Evolutionary conservation across 2,888 invertebrate species (phyloP).

Genomic region (Notodonta dromedarius): DNA sequence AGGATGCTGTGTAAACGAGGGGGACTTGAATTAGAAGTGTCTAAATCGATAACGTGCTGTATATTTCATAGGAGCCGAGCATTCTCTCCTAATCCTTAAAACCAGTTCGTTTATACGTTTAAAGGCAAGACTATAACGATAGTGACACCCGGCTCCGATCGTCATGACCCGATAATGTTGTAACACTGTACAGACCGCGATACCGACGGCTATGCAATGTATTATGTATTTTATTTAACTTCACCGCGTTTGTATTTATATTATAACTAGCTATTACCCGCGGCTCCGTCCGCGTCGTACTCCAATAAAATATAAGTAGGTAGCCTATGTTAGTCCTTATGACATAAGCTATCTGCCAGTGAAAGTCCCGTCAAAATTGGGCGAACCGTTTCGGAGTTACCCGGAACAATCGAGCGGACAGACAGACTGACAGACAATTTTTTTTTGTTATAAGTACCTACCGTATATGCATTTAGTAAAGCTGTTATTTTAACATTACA

Average conservation of each 20-base stretch:
- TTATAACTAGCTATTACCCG: constrained; percentile 8
- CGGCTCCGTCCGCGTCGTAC: no score
- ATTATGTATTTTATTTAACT: constrained; percentile 46
- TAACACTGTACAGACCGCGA: constrained; percentile 50
- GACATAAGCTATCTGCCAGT: no score
- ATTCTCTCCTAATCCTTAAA: constrained; percentile 41
- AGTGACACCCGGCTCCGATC: constrained; percentile 61
- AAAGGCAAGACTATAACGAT: constrained; percentile 47
- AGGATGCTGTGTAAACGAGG: no score
- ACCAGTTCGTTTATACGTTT: constrained; percentile 46
- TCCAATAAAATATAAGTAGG: no score
- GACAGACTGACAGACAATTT: no score
- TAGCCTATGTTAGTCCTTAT: no score
- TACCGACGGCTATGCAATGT: constrained; percentile 44
- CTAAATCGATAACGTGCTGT: constrained; percentile 34
- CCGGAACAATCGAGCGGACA: no score
- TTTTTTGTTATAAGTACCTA: no score
- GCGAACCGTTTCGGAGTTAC: no score
- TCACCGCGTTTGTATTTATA: constrained; percentile 32
- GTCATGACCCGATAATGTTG: constrained; percentile 62
- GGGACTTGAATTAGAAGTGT: constrained; percentile 23
- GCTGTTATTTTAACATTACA: no score
- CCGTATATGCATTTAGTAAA: no score
- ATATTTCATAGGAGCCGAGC: constrained; percentile 31
- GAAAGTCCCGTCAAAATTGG: no score